phyloP scores from a whole-genome alignment of 92 coral and sea anemone genomes.

The Palythoa grandis region DNA sequence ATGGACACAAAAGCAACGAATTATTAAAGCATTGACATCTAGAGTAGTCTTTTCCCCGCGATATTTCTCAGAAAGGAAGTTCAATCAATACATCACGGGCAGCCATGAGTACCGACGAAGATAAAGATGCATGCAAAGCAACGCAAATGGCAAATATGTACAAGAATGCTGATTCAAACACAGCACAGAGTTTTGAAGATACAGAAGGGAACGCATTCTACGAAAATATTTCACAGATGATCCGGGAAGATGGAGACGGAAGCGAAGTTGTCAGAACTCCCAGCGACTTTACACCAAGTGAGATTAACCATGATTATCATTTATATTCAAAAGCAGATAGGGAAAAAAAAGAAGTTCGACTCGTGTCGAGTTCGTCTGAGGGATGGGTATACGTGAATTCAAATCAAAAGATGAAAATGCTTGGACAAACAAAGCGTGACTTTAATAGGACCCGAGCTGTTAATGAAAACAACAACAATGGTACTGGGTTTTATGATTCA shows the following conservation, averaged over 20 bases:
- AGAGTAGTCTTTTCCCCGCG: no score
- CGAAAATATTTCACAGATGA: not conserved
- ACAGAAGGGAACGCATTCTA: not conserved
- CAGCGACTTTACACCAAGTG: not conserved
- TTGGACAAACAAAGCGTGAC: not conserved
- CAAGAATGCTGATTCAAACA: not conserved
- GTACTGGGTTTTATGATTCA: not conserved
- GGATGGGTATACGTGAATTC: slow-evolving; percentile 40
- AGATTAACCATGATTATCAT: not conserved
- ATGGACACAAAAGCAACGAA: no score
- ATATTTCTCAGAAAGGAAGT: no score
- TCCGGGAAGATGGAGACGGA: slow-evolving; percentile 16
- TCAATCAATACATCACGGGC: no score
- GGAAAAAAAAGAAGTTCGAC: not conserved
- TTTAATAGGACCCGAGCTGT: not conserved
- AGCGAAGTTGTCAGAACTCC: not conserved
- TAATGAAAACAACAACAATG: not conserved
- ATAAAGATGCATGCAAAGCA: no score
- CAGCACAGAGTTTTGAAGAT: not conserved
- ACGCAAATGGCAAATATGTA: not conserved
- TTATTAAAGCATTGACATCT: no score
- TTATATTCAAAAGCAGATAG: slow-evolving; percentile 28
- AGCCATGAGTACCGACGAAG: no score
- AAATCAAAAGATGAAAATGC: not conserved
- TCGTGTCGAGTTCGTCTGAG: not conserved